Evolutionary conservation across 1,140 invertebrate species (phyloP).

Genomic region (Bombus difficillimus): DNA sequence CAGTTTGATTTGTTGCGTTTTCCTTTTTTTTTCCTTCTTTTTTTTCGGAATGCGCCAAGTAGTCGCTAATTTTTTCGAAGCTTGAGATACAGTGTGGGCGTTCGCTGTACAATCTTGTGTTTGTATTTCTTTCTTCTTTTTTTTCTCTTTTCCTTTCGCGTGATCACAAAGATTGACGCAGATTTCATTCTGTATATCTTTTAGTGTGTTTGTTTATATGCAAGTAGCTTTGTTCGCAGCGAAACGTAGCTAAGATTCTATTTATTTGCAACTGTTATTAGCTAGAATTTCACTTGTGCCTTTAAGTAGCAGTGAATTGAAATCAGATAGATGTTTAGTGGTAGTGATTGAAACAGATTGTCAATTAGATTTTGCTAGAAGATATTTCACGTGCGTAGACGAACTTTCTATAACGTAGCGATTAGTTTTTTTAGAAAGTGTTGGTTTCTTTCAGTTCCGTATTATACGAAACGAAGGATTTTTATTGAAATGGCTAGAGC

Average conservation of each 20-base stretch:
- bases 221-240: neutral
- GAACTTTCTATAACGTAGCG: no score
- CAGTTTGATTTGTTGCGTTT: constrained; percentile 2
- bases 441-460: no score
- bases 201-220: neutral
- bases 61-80: neutral
- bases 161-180: no score
- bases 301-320: neutral
- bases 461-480: no score
- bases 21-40: neutral
- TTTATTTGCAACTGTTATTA: neutral
- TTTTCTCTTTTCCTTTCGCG: neutral
- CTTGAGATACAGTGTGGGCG: neutral
- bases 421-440: no score
- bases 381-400: no score
- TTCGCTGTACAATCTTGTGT: neutral
- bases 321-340: neutral
- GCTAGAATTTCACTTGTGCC: neutral
- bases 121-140: neutral
- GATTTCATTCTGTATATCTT: neutral
- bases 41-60: constrained; percentile 6
- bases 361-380: neutral
- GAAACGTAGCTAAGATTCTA: neutral
- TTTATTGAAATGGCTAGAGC: no score
- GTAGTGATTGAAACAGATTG: neutral